phyloP scores from a whole-genome alignment of 1,140 invertebrate species.

The Campoletis sonorensis region DNA sequence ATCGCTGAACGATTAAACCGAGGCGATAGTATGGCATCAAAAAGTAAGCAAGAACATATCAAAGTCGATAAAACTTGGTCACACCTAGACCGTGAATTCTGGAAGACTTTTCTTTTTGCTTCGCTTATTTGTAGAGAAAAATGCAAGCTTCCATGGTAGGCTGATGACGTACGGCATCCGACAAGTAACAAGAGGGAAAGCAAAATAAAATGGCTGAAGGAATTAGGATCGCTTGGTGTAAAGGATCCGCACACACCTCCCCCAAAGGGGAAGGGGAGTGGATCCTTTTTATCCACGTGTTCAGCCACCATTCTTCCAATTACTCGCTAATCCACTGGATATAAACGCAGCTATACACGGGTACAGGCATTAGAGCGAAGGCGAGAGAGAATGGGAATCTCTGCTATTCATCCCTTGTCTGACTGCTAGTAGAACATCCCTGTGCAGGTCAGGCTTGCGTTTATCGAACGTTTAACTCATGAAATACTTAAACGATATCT shows the following conservation, averaged over 20 bases:
- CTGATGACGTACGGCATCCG: not conserved
- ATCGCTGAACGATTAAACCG: not conserved
- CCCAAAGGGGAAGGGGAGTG: not conserved
- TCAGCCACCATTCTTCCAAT: constrained; percentile 12
- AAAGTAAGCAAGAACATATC: not conserved
- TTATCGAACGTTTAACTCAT: not conserved
- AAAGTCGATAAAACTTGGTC: not conserved
- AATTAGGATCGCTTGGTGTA: not conserved
- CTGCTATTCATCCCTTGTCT: not conserved
- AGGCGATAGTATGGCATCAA: not conserved
- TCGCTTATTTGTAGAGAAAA: not conserved
- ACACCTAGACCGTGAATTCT: not conserved
- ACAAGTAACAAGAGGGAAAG: not conserved
- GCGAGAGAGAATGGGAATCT: not conserved
- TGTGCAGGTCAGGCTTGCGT: not conserved
- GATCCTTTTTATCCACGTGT: not conserved
- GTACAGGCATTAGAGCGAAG: not conserved
- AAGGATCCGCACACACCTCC: not conserved
- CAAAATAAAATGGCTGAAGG: not conserved
- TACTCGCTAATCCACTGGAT: not conserved
- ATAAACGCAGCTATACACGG: not conserved
- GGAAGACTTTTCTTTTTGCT: not conserved
- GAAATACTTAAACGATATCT: not conserved
- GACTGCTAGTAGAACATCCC: not conserved
- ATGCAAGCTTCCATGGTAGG: not conserved